phyloP scores from a whole-genome alignment of 2,797 vertebrate species.

The Netta rufina region DNA sequence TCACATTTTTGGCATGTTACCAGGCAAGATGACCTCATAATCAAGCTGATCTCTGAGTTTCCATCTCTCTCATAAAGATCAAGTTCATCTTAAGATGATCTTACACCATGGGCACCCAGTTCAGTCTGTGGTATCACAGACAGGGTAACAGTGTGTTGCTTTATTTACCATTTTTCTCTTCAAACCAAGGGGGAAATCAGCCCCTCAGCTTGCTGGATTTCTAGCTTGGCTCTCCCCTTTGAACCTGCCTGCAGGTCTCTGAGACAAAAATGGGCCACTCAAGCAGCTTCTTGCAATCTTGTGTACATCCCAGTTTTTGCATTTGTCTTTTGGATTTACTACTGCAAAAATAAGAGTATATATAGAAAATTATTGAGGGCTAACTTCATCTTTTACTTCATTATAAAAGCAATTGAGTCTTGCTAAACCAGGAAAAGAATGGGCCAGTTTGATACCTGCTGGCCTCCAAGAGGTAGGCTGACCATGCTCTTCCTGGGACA shows the following conservation, averaged over 20 bases:
- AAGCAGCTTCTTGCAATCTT: not conserved
- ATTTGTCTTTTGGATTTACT: not conserved
- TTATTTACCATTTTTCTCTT: not conserved
- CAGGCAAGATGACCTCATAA: not conserved
- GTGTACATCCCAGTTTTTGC: not conserved
- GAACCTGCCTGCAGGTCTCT: not conserved
- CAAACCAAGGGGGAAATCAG: not conserved
- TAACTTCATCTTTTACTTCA: not conserved
- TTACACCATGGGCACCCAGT: not conserved
- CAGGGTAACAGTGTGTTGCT: not conserved
- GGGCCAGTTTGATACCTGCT: not conserved
- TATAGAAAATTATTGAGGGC: not conserved
- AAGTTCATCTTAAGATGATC: not conserved
- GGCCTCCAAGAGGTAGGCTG: not conserved
- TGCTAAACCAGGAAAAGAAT: not conserved
- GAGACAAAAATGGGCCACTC: fast-evolving
- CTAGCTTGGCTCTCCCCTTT: not conserved
- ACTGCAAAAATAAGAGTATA: not conserved
- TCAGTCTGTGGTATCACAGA: not conserved
- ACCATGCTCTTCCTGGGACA: fast-evolving
- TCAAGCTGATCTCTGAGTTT: not conserved
- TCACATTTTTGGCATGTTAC: not conserved
- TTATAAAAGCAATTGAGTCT: not conserved
- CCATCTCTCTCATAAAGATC: not conserved
- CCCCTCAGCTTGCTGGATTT: not conserved